phyloP scores from a whole-genome alignment of 2,888 invertebrate species.

The Phyllotreta cruciferae region DNA sequence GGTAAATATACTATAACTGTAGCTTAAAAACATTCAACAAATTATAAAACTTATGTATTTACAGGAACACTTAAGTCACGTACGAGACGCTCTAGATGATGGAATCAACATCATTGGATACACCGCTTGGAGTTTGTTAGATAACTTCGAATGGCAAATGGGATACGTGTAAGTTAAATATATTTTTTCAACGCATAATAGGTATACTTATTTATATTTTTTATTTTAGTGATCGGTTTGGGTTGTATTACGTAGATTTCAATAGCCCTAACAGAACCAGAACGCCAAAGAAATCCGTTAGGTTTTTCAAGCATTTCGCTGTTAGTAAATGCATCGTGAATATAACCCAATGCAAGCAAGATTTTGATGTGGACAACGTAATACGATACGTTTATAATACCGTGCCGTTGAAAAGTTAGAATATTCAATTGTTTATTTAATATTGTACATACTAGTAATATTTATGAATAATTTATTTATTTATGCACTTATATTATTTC shows the following conservation, averaged over 20 bases:
- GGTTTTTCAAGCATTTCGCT: constrained; percentile 65
- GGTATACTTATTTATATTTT: constrained; percentile 46
- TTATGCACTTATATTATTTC: constrained; percentile 28
- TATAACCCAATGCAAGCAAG: constrained; percentile 42
- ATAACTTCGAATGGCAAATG: constrained; percentile 61
- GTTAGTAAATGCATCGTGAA: constrained; percentile 50
- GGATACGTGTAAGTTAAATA: constrained; percentile 57
- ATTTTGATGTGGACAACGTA: constrained; percentile 53
- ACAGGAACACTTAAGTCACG: constrained; percentile 58
- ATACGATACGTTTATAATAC: constrained; percentile 19
- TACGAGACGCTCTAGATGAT: constrained; percentile 50
- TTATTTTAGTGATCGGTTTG: constrained; percentile 69
- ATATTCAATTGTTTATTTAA: constrained; percentile 1
- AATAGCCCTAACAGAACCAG: constrained; percentile 65
- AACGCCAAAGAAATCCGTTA: constrained; percentile 69
- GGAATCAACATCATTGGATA: constrained; percentile 58
- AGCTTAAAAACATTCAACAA: neutral
- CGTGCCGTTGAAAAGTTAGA: neutral
- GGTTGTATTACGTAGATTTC: constrained; percentile 74
- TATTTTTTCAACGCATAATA: constrained; percentile 30
- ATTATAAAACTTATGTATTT: neutral
- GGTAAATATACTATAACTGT: constrained; percentile 46
- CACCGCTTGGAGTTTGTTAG: constrained; percentile 51
- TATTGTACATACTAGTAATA: constrained; percentile 9
- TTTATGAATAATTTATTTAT: constrained; percentile 10